Base-by-base conservation (phyloP, 2,888 invertebrate species). In the Cordilura impudica region DNA sequence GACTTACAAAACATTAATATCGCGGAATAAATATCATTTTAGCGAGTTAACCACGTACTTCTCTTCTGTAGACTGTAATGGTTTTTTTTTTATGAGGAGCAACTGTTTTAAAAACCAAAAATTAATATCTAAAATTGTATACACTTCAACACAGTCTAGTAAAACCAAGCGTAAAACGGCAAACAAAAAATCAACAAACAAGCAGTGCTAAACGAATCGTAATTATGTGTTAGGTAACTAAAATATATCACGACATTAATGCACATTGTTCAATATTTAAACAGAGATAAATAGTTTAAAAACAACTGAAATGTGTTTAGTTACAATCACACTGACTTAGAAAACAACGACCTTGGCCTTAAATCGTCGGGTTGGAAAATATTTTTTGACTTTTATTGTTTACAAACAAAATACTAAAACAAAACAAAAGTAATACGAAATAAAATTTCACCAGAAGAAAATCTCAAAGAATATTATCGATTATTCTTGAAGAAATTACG, bases 261-360 rank as follows among this genome's bases (percentile, higher is more conserved):
- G n/a, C n/a, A 4, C 12, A 39, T n/a, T 39, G 5, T 4, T 45
- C 39, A 58, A 63, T 58, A 56, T 29, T 31, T 43, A 61, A 76
- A 70, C 29, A 35, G 16, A 31, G 67, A 49, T 10, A 23, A n/a
- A 10, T 21, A 10, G n/a, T 23, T 2, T n/a, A n/a, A 39, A 39
- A 39, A n/a, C 35, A 39, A 35, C 35, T n/a, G n/a, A n/a, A n/a
- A 35, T 35, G 12, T 5, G 5, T 35, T 10, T 35, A 35, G 12
- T n/a, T 39, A 4, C n/a, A 53, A 26, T 26, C 10, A 19, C 3
- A 47, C 18, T 18, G 6, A 19, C 10, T 4, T 4, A 21, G 21
- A 18, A 49, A 74, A 35, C 35, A 31, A 18, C 49, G 67, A 67
- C 79, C 79, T 79, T 79, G 75, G 63, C 78, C 74, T 74, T 70